Base-by-base conservation (phyloP, 2,888 invertebrate species). In the Drosophila fulvimacula region DNA sequence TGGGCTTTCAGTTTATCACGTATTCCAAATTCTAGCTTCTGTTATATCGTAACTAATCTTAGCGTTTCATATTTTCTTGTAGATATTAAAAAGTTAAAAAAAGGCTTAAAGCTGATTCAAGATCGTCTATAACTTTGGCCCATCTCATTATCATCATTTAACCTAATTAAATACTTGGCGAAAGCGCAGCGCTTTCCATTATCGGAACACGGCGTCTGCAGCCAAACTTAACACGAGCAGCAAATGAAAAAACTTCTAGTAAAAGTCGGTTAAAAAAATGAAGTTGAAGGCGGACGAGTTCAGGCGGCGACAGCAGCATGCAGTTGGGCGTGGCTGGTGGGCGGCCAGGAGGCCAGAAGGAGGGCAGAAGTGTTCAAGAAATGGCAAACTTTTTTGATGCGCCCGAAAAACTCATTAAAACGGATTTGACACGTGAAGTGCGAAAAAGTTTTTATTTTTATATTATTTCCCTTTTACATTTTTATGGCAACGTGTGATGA, bases 361-460 rank as follows among this genome's bases (percentile, higher is more conserved):
- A 48, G 65, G 34, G 4, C 34, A 34, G 34, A 84, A 82, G 77
- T 80, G 74, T 81, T 76, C 69, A 84, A 88, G 82, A 82, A 88
- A 89, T 82, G 79, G 81, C 81, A 86, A 89, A 90, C 86, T 90
- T 90, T 90, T 88, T 80, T 89, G 90, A 90, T 89, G 90, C 86
- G 81, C 76, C 85, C 83, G 73, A 86, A 89, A 89, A 90, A 90
- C 89, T 90, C 89, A 90, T 90, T 90, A 90, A 90, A 90, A 90
- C 88, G 89, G 90, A 90, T 90, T 90, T 90, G 89, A 90, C 89
- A 90, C 90, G 89, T 90, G 88, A 89, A 89, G 85, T 88, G 90
- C 81, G 80, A 90, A 87, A 77, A 89, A 86, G 79, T 89, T 86
- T 86, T 80, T 84, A 77, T 86, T 89, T 88, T 88, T 87, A 81